Evolutionary conservation across 2,888 invertebrate species (phyloP).

Genomic region (Ditula angustiorana): DNA sequence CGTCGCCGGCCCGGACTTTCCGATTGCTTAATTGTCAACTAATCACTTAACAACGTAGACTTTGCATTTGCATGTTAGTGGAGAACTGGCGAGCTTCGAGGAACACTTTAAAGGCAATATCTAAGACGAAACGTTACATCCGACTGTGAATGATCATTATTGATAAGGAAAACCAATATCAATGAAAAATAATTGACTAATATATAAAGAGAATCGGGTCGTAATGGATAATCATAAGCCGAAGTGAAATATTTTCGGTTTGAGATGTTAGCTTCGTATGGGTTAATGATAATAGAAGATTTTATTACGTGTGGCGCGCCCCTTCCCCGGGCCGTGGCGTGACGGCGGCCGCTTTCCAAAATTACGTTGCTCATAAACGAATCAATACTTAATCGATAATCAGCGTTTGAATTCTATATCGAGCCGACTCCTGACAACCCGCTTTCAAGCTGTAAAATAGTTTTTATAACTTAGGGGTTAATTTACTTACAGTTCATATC

Average conservation of each 20-base stretch:
- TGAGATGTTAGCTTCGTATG: slow-evolving; percentile 28
- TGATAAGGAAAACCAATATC: slow-evolving; percentile 35
- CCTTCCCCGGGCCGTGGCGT: slow-evolving; percentile 40
- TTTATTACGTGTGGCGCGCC: slow-evolving; percentile 42
- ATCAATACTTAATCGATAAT: slow-evolving; percentile 40
- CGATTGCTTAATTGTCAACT: slow-evolving; percentile 38
- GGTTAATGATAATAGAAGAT: slow-evolving; percentile 42
- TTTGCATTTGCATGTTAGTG: slow-evolving; percentile 10
- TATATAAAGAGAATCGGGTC: slow-evolving; percentile 29
- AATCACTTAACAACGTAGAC: slow-evolving; percentile 6
- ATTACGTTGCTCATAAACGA: slow-evolving; percentile 39
- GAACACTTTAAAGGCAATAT: slow-evolving; percentile 10
- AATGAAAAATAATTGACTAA: slow-evolving; percentile 34
- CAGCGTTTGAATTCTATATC: slow-evolving; percentile 29
- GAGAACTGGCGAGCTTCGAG: slow-evolving; percentile 12
- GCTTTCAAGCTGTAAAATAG: slow-evolving; percentile 13
- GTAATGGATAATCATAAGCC: slow-evolving; percentile 33
- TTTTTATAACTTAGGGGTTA: slow-evolving; percentile 29
- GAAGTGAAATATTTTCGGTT: slow-evolving; percentile 37
- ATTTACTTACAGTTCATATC: slow-evolving; percentile 18
- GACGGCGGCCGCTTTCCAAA: slow-evolving; percentile 44
- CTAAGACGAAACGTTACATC: slow-evolving; percentile 8
- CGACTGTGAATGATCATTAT: slow-evolving; percentile 3
- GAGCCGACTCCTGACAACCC: slow-evolving; percentile 20
- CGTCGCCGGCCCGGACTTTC: slow-evolving; percentile 43